A percentile compares a stretch with the other conserved stretches of the same genome.
Evolutionary conservation across 2,888 invertebrate species (phyloP).

Genomic region (Callosobruchus maculatus): DNA sequence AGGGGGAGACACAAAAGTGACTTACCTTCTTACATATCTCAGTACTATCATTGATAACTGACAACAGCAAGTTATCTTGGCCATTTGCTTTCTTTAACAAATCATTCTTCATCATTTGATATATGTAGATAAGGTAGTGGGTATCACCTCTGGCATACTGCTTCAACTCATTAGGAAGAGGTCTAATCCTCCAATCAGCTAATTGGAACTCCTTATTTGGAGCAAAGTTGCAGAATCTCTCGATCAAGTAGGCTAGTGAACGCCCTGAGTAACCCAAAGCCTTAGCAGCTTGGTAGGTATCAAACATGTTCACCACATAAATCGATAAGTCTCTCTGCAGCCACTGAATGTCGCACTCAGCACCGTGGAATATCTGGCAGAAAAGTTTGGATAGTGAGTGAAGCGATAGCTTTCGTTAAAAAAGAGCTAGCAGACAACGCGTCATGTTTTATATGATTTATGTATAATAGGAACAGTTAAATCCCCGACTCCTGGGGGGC

Average conservation of each 20-base stretch:
- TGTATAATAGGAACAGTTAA: too few relatives aligned
- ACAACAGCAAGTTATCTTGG: conserved; percentile 58
- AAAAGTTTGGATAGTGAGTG: too few relatives aligned
- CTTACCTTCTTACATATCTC: conserved; percentile 67
- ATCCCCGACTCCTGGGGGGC: too few relatives aligned
- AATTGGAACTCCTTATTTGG: conserved; percentile 89
- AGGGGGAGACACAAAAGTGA: too few relatives aligned
- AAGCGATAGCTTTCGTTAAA: too few relatives aligned
- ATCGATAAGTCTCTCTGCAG: conserved; percentile 92
- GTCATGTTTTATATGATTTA: too few relatives aligned
- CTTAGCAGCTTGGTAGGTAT: conserved; percentile 86
- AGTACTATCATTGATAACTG: conserved; percentile 72
- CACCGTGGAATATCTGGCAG: conserved; percentile 81
- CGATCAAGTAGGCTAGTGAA: conserved; percentile 75
- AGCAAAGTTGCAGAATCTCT: conserved; percentile 71
- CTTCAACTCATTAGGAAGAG: conserved; percentile 76
- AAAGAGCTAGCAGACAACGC: too few relatives aligned
- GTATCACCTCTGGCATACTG: conserved; percentile 91
- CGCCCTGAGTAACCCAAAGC: conserved; percentile 65
- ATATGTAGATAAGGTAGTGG: conserved; percentile 89
- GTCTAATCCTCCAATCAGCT: conserved; percentile 93
- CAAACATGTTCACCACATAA: conserved; percentile 96
- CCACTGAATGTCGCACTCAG: conserved; percentile 85
- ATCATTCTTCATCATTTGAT: conserved; percentile 73
- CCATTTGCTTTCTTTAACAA: conserved; percentile 64